Conservation (phyloP, 2,797 vertebrate species). For the Potorous gilbertii region DNA sequence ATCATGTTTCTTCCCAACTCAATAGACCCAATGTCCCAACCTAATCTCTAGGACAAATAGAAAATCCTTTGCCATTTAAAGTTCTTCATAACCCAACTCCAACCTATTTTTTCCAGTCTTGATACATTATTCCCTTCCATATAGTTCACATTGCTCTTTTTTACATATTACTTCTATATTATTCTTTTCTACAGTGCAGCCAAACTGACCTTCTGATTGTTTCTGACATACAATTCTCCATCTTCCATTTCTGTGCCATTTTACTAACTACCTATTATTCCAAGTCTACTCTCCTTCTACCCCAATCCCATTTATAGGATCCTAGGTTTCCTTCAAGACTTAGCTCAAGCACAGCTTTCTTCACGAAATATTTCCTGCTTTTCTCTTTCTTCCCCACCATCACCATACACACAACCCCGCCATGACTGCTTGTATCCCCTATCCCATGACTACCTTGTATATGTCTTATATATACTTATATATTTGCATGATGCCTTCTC, state of each 20-base stretch:
- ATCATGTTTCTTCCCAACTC: neutral
- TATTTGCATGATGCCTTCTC: neutral
- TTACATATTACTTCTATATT: too few species aligned
- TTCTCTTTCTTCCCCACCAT: neutral
- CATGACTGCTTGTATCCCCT: neutral
- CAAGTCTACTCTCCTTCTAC: neutral
- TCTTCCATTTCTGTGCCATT: neutral
- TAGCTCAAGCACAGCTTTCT: neutral
- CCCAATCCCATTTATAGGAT: neutral
- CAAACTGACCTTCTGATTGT: neutral
- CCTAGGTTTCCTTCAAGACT: neutral
- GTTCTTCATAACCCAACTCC: neutral
- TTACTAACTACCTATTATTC: neutral
- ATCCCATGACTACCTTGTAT: neutral
- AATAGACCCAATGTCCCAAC: neutral
- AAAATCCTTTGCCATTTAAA: neutral
- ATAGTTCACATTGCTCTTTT: too few species aligned
- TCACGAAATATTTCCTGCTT: neutral
- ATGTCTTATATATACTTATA: neutral
- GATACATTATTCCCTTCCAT: neutral
- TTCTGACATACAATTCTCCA: neutral
- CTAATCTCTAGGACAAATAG: neutral
- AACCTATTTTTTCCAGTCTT: neutral
- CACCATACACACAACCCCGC: too few species aligned
- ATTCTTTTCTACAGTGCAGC: neutral